phyloP scores from a whole-genome alignment of 2,888 invertebrate species.

The Eupithecia pulchellata region DNA sequence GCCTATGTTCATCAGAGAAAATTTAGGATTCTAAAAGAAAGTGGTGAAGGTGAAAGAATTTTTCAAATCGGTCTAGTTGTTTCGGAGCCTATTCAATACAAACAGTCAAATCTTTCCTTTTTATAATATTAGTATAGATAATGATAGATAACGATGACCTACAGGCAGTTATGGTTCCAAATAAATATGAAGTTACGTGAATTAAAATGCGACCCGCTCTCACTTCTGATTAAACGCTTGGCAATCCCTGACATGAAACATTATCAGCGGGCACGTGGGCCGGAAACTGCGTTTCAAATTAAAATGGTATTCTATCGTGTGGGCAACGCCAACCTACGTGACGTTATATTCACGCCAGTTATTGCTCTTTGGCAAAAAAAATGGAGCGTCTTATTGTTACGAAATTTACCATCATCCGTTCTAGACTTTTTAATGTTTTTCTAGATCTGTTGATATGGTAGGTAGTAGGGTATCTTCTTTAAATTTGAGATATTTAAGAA shows the following conservation, averaged over 20 bases:
- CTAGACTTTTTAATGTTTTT: background rate
- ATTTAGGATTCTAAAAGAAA: too few relatives aligned
- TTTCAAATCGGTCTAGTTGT: too few relatives aligned
- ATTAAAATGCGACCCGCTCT: background rate
- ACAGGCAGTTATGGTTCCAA: background rate
- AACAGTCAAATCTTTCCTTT: too few relatives aligned
- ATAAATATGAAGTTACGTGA: background rate
- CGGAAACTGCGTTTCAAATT: conserved; percentile 53
- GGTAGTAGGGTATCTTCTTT: too few relatives aligned
- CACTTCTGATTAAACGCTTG: conserved; percentile 16
- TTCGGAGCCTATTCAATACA: too few relatives aligned
- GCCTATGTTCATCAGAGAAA: too few relatives aligned
- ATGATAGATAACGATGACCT: too few relatives aligned
- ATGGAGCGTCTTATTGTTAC: background rate
- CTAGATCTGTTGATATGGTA: too few relatives aligned
- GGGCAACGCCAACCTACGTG: conserved; percentile 34
- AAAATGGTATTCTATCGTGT: conserved; percentile 53
- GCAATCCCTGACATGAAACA: conserved; percentile 29
- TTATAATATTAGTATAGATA: too few relatives aligned
- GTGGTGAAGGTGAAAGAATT: too few relatives aligned
- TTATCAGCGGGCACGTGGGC: conserved; percentile 45
- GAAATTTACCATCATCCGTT: too few relatives aligned
- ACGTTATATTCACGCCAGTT: conserved; percentile 8
- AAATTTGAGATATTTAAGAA: background rate
- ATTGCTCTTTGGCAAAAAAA: conserved; percentile 6